A percentile compares a stretch with the other conserved stretches of the same genome.
These are phyloP conservation scores for Spatulosminthurus flaviceps DNA, from an alignment of 2,888 invertebrate species.

Conservation along the genomic window DNA sequence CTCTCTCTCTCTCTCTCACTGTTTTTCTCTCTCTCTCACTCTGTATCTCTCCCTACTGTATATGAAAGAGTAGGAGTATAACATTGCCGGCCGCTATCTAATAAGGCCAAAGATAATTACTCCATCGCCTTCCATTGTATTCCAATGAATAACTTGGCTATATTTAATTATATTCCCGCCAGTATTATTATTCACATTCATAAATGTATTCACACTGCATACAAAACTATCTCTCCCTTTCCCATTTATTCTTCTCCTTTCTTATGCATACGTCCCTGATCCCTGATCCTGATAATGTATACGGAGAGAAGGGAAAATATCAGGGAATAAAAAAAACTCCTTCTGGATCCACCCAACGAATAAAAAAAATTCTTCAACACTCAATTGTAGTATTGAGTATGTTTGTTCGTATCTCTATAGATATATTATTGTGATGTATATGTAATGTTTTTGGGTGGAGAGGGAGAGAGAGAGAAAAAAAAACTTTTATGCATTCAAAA, in stretches of 20 bases:
- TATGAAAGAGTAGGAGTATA: too few species aligned
- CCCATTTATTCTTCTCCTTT: background rate
- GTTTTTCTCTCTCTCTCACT: background rate
- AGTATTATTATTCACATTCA: background rate
- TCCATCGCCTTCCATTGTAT: constrained; percentile 29
- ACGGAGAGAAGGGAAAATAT: background rate
- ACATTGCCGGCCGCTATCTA: constrained; percentile 27
- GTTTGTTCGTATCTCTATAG: too few species aligned
- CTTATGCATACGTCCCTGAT: background rate
- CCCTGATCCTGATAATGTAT: background rate
- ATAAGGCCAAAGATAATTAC: constrained; percentile 53
- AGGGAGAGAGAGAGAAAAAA: constrained; percentile 1
- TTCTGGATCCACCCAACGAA: background rate
- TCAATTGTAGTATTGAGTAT: too few species aligned
- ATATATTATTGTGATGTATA: background rate
- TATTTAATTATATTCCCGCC: constrained; percentile 29
- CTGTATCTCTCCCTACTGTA: background rate
- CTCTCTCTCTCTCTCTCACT: background rate
- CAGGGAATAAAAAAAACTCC: background rate
- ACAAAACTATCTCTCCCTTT: background rate
- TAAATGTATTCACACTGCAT: constrained; percentile 24
- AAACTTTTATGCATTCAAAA: background rate
- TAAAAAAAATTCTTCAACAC: too few species aligned
- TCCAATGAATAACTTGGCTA: constrained; percentile 28
- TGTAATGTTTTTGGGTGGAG: background rate